phyloP scores from a whole-genome alignment of 2,113 vertebrate species.

The Shinisaurus crocodilurus region DNA sequence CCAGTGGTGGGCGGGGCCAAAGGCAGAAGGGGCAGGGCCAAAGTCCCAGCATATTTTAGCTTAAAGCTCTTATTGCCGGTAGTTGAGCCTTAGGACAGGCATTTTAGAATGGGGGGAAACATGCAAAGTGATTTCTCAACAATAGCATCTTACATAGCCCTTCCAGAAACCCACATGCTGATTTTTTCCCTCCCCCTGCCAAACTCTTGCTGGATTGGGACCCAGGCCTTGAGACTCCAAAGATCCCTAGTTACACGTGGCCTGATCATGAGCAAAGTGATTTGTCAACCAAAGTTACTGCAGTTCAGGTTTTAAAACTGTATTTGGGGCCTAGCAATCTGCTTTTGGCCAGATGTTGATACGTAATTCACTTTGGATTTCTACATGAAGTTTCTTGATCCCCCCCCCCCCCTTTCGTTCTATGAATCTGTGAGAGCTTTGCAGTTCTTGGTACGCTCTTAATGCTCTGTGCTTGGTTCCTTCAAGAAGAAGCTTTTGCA shows the following conservation, averaged over 20 bases:
- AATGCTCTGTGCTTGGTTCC: neutral
- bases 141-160: neutral
- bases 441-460: neutral
- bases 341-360: neutral
- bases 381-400: neutral
- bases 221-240: neutral
- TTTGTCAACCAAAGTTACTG: conserved; percentile 21
- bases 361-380: neutral
- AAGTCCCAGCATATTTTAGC: too few species aligned
- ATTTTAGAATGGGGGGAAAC: neutral
- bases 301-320: conserved; percentile 25
- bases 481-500: neutral
- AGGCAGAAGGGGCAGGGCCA: too few species aligned
- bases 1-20: too few species aligned
- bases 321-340: too few species aligned
- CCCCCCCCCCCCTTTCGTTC: too few species aligned
- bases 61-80: too few species aligned
- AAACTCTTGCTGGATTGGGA: neutral
- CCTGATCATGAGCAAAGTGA: neutral
- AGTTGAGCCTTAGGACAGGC: too few species aligned
- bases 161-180: neutral
- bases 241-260: conserved; percentile 1
- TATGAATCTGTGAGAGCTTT: neutral
- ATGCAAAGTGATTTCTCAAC: neutral
- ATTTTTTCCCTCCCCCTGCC: neutral